These are phyloP conservation scores for Actinemys pallida DNA, from an alignment of 2,113 vertebrate species.

Conservation along the genomic window DNA sequence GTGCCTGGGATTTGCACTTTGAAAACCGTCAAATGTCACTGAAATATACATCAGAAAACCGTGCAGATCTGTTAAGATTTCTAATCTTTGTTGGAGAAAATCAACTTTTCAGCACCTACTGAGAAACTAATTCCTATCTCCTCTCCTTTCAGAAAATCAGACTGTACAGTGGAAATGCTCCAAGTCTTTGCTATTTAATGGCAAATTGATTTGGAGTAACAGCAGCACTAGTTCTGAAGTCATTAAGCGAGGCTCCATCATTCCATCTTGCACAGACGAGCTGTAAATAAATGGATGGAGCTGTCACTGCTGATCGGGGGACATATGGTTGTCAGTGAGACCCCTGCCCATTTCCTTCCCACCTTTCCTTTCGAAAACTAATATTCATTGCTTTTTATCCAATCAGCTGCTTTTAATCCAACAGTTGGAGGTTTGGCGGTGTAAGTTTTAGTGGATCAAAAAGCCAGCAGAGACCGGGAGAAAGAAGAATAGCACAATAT, in stretches of 20 bases:
- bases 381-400: not conserved
- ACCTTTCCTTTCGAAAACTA: not conserved
- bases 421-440: not conserved
- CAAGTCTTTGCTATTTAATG: conserved; percentile 61
- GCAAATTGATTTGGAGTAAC: conserved; percentile 58
- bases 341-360: not conserved
- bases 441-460: conserved; percentile 12
- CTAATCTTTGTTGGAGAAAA: conserved; percentile 52
- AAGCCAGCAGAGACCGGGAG: not conserved
- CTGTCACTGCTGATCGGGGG: conserved; percentile 1
- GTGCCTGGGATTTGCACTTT: not conserved
- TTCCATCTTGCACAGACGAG: conserved; percentile 53
- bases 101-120: conserved; percentile 52
- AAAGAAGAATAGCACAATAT: not conserved
- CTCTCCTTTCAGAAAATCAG: conserved; percentile 56
- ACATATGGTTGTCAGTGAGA: conserved; percentile 29
- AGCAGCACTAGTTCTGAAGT: conserved; percentile 64
- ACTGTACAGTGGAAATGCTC: conserved; percentile 47
- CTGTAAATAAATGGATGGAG: conserved; percentile 56
- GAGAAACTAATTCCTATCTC: conserved; percentile 48
- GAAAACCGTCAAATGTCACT: conserved; percentile 26
- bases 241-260: conserved; percentile 60
- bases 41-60: conserved; percentile 33
- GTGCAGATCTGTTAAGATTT: conserved; percentile 25
- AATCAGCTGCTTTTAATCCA: not conserved